A percentile compares a stretch with the other conserved stretches of the same genome.
Conservation (phyloP, 2,888 invertebrate genomes). For the Geophilus truncorum region DNA sequence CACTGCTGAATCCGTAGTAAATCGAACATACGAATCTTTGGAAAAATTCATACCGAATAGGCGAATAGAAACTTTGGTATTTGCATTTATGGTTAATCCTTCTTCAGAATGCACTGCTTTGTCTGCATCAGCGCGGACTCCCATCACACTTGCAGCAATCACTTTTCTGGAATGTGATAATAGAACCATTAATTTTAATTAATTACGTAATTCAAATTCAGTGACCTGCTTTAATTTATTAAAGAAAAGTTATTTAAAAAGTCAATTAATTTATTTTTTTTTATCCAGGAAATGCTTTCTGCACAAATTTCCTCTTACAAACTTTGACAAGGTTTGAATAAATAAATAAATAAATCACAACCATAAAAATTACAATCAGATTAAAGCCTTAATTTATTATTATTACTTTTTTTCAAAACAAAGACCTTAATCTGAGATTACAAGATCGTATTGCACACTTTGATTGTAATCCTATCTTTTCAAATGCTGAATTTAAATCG, state of each 20-base stretch:
- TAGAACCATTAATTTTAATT: neutral
- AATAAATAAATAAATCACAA: too few relatives aligned
- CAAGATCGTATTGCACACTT: neutral
- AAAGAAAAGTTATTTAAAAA: neutral
- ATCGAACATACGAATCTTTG: constrained; percentile 61
- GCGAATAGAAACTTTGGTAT: constrained; percentile 59
- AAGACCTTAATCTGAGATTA: neutral
- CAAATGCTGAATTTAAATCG: neutral
- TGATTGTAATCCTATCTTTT: neutral
- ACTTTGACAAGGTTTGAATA: neutral
- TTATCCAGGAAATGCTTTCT: neutral
- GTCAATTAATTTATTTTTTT: neutral
- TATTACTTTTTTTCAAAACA: neutral
- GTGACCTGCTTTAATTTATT: neutral
- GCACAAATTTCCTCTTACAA: neutral
- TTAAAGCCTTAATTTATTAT: neutral
- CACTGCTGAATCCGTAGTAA: constrained; percentile 59
- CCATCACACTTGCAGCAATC: neutral
- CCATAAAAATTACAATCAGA: neutral
- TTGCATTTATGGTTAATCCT: constrained; percentile 64
- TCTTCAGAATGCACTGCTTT: constrained; percentile 43
- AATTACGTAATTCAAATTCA: neutral
- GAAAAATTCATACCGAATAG: constrained; percentile 69
- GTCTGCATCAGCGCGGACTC: constrained; percentile 27
- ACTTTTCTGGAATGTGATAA: constrained; percentile 1